Evolutionary conservation across 2,888 invertebrate species (phyloP), one percentile per base, ranked within the genome.

Genomic region (Smittia aterrima): DNA sequence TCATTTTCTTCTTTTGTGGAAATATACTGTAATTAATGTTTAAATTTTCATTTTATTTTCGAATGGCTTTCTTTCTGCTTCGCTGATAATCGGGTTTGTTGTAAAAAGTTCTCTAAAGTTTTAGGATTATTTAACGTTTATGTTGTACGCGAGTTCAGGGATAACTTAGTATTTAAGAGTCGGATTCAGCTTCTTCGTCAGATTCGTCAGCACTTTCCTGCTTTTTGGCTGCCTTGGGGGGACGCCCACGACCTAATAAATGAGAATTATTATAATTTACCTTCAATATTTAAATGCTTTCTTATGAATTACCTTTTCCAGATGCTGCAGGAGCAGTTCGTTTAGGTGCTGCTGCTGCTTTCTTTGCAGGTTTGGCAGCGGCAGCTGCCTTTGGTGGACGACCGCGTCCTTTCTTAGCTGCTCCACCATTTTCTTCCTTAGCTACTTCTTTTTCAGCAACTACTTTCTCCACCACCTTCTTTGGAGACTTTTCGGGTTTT

Each of bases 251-350:
- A 9, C 68, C 68, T 68, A 47, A 18, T 2, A 40, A 41, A 11
- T 1, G 20, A 40, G 25, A 25, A 66, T 16, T 2, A 6, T 47
- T 47, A 47, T 68, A n/a, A 25, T 16, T 1, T 27, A 16, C 24
- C 20, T 67, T 9, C 18, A 32, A 32, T 13, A 7, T 20, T 13
- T 18, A 6, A 4, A 40, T 6, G n/a, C n/a, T n/a, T n/a, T n/a
- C n/a, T n/a, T n/a, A n/a, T n/a, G n/a, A n/a, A n/a, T 27, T 32
- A 47, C 68, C 68, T 68, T 25, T 68, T 41, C 68, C 68, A n/a
- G 66, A 16, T n/a, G n/a, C 66, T n/a, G 66, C 32, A 1, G 41
- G 20, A n/a, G 68, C 47, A 24, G 66, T 16, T 40, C 66, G 66
- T 22, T 66, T 47, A 2, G 47, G 47, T 13, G 47, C n/a, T 2